Base-by-base conservation (phyloP, 2,888 invertebrate genomes). In the Lordiphosa fenestrarum region DNA sequence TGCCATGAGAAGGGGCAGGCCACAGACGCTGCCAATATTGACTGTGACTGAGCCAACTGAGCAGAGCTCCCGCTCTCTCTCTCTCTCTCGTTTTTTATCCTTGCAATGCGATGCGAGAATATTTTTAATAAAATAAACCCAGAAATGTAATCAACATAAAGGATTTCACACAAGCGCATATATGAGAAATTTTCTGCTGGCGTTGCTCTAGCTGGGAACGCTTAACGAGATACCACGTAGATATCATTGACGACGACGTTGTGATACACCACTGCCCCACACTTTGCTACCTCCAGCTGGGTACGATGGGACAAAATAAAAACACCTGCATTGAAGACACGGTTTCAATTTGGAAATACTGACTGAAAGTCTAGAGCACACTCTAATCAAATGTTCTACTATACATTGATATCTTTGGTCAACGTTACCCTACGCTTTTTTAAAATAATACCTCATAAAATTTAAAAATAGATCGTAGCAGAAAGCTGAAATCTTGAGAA, bases 51-150 rank as follows among this genome's bases (percentile, higher is more conserved):
- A 74, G 71, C 53, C 56, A 74, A 74, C 60, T 25, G 25, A 66
- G 62, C 61, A 66, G 58, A 68, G 56, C 47, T 63, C 55, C 65
- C 65, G 42, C 33, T 23, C 36, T 10, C 47, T 36, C 55, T 67
- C 65, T 46, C 33, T 23, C 36, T 10, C 47, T 36, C 40, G 48
- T 60, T 59, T 62, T 75, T 67, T 66, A 75, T 83, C 67, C 83
- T 82, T 80, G 83, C 78, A 71, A 71, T 77, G 78, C 74, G 74
- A 63, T 63, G 55, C 63, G 47, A 65, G 61, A 81, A 82, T 82
- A 84, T 78, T 83, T 86, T 87, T 85, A 87, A 87, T 88, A 87
- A 88, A 88, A 87, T 87, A 88, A 87, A 86, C 88, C 77, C 73
- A 82, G 84, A 81, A 83, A 85, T 84, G 86, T 80, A 87, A 87